A percentile compares a stretch with the other conserved stretches of the same genome.
phyloP scores from a whole-genome alignment of 2,113 vertebrate genomes.

The Shinisaurus crocodilurus region DNA sequence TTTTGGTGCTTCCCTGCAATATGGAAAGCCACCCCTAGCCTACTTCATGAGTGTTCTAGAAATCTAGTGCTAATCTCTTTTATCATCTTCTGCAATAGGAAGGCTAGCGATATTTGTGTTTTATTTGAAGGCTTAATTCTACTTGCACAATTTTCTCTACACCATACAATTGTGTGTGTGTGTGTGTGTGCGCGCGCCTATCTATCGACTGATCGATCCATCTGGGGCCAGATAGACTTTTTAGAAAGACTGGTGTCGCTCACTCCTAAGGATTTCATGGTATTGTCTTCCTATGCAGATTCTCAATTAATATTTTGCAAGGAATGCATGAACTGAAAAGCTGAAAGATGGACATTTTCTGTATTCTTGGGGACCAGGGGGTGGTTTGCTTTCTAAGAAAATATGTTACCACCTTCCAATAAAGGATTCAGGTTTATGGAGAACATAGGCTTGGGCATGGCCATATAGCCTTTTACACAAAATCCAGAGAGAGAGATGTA shows the following conservation, averaged over 20 bases:
- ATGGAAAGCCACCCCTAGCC: neutral
- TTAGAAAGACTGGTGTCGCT: neutral
- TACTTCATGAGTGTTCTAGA: neutral
- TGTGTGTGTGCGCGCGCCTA: too few species aligned
- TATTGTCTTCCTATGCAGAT: neutral
- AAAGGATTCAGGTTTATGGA: neutral
- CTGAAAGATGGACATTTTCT: too few species aligned
- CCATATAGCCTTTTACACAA: neutral
- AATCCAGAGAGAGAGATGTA: neutral
- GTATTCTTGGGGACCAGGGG: neutral
- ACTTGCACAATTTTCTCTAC: neutral
- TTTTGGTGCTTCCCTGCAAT: neutral
- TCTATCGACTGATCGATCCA: too few species aligned
- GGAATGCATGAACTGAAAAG: too few species aligned
- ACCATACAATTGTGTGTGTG: too few species aligned
- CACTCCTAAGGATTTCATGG: neutral
- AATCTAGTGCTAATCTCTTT: neutral
- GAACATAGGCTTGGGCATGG: neutral
- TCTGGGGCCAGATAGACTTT: too few species aligned
- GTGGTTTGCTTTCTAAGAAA: neutral
- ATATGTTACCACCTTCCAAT: neutral
- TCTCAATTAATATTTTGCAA: neutral
- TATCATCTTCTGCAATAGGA: neutral
- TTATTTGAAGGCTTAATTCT: neutral
- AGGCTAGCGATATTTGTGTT: neutral